Percentiles rank a stretch among this genome's conserved stretches.
These are phyloP conservation scores for Sitophilus oryzae DNA, from an alignment of 1,140 invertebrate genomes.

Conservation along the genomic window DNA sequence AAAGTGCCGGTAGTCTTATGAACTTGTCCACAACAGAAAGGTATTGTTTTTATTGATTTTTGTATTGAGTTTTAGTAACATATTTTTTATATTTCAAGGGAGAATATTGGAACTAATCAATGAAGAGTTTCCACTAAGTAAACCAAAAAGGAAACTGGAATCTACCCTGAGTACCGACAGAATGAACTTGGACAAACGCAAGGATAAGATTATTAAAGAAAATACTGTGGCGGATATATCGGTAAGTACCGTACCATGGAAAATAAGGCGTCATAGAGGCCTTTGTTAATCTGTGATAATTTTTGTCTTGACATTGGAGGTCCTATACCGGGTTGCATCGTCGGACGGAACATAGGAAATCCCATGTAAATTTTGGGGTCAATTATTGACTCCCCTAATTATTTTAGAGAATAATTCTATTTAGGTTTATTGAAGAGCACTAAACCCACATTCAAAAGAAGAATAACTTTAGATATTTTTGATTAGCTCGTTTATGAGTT, in stretches of 20 bases:
- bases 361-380: no score
- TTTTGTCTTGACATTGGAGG: no score
- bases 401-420: no score
- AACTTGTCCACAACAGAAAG: conserved; percentile 50
- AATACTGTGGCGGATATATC: conserved; percentile 42
- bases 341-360: no score
- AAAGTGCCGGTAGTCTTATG: conserved; percentile 62
- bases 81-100: conserved; percentile 50
- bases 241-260: conserved; percentile 1
- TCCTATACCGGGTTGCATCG: no score
- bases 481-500: no score
- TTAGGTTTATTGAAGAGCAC: no score
- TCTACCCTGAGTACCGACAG: conserved; percentile 61
- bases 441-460: no score
- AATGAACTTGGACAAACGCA: conserved; percentile 48
- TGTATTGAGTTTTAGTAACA: background rate
- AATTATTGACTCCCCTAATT: no score
- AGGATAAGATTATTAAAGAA: conserved; percentile 49
- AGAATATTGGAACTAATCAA: conserved; percentile 62
- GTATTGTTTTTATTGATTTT: background rate
- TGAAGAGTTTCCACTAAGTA: conserved; percentile 44
- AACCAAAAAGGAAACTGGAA: conserved; percentile 63
- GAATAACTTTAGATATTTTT: no score
- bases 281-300: background rate
- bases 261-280: background rate